phyloP scores from a whole-genome alignment of 2,888 invertebrate species.

The Thera britannica region DNA sequence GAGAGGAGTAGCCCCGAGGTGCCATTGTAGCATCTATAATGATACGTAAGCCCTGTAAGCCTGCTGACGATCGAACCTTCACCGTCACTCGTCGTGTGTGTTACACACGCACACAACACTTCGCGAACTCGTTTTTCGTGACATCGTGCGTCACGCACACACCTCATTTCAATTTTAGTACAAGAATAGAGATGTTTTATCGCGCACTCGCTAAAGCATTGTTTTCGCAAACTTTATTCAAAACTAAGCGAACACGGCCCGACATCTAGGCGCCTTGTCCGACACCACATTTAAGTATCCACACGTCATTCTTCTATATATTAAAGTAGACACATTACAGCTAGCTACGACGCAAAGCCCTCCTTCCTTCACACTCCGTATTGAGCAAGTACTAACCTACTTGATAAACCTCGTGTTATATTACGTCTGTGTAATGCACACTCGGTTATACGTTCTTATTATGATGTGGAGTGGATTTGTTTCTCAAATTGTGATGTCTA shows the following conservation, averaged over 20 bases:
- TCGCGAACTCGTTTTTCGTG: conserved; percentile 60
- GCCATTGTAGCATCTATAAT: conserved; percentile 48
- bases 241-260: conserved; percentile 45
- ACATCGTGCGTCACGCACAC: conserved; percentile 64
- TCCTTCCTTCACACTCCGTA: no score
- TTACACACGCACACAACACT: conserved; percentile 51
- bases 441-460: no score
- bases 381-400: no score
- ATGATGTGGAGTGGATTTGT: no score
- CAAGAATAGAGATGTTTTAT: conserved; percentile 55
- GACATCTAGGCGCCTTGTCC: conserved; percentile 49
- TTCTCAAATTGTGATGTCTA: no score
- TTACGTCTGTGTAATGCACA: no score
- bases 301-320: conserved; percentile 45
- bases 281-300: conserved; percentile 49
- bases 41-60: conserved; percentile 16
- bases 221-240: conserved; percentile 49
- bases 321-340: conserved; percentile 48
- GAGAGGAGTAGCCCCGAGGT: conserved; percentile 51
- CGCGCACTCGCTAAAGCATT: conserved; percentile 48
- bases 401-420: no score
- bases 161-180: conserved; percentile 61
- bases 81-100: conserved; percentile 50
- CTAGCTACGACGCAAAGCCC: background rate
- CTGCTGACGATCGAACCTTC: conserved; percentile 30